Evolutionary conservation across 2,797 vertebrate species (phyloP).

Genomic region (Falco peregrinus): DNA sequence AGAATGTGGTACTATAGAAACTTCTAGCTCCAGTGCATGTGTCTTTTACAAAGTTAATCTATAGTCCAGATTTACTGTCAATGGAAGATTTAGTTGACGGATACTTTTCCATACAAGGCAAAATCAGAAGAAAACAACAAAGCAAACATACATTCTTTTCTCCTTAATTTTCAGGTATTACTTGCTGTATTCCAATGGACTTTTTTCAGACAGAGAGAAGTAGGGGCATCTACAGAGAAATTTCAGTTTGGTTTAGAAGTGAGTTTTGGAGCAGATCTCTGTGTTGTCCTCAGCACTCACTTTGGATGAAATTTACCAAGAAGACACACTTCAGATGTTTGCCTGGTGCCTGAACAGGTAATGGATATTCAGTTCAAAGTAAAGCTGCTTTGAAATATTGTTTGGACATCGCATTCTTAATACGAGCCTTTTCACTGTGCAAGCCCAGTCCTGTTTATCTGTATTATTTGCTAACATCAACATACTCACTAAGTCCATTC

Average conservation of each 20-base stretch:
- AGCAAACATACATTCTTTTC: neutral
- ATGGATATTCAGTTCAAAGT: neutral
- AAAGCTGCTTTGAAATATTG: neutral
- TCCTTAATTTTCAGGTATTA: neutral
- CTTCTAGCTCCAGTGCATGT: neutral
- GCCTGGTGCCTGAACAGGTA: neutral
- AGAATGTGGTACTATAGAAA: neutral
- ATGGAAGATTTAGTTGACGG: neutral
- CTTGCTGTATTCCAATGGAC: neutral
- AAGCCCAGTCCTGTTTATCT: neutral
- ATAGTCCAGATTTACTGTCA: neutral
- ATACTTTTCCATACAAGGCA: neutral
- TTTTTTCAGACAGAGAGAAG: neutral
- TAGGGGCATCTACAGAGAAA: neutral
- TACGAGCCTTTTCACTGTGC: neutral
- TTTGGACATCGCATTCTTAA: neutral
- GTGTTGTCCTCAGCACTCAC: fast-evolving
- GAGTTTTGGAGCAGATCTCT: neutral
- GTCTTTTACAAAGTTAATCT: neutral
- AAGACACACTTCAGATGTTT: neutral
- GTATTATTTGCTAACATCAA: neutral
- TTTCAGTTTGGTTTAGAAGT: neutral
- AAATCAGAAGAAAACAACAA: neutral
- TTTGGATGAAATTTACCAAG: neutral
- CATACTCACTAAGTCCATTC: neutral